phyloP scores from a whole-genome alignment of 35 echinoderm and acorn worm genomes.

The Anneissia japonica region DNA sequence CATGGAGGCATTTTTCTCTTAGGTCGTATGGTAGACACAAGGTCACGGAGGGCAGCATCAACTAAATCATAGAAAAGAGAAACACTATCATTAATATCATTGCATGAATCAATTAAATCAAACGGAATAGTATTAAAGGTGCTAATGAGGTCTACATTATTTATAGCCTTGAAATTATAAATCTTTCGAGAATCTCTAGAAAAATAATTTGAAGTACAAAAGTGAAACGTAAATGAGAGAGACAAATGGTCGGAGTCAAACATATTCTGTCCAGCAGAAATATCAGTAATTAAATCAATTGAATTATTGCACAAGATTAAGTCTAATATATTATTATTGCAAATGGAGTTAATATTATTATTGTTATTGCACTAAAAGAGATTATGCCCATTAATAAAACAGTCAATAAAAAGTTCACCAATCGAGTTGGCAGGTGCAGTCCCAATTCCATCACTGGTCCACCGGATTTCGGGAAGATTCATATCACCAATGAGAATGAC shows the following conservation, averaged over 20 bases:
- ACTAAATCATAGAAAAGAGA: constrained; percentile 10
- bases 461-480: not conserved
- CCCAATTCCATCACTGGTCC: not conserved
- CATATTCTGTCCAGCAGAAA: not conserved
- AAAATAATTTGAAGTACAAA: not conserved
- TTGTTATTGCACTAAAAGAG: not conserved
- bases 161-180: not conserved
- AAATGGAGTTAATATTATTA: too few species aligned
- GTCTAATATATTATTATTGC: constrained; percentile 4
- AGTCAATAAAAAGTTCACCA: constrained; percentile 11
- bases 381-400: not conserved
- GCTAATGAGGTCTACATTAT: not conserved
- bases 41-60: not conserved
- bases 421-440: not conserved
- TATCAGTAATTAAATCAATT: not conserved
- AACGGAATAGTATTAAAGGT: constrained; percentile 7
- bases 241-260: not conserved
- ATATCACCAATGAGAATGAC: not conserved
- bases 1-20: not conserved
- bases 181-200: not conserved
- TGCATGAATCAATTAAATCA: not conserved
- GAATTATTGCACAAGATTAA: not conserved
- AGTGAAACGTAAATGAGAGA: not conserved
- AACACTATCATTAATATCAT: not conserved
- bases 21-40: constrained; percentile 9